Evolutionary conservation across 2,113 vertebrate genomes (phyloP).

Genomic region (Hiodon alosoides): DNA sequence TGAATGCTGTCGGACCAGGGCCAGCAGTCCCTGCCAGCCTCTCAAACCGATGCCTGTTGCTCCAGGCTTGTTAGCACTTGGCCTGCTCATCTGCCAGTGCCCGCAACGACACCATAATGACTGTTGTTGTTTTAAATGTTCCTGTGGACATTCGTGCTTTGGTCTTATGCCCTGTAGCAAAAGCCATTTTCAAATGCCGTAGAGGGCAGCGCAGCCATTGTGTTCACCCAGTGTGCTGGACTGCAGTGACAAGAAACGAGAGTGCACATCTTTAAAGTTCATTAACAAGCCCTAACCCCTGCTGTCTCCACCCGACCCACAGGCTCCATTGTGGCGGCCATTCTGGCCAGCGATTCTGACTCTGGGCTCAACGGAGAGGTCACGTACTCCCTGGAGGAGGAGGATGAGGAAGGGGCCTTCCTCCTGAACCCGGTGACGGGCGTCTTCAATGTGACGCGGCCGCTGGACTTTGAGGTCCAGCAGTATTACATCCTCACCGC

Average conservation of each 20-base stretch:
- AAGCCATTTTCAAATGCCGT: not conserved
- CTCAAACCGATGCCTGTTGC: constrained; percentile 1
- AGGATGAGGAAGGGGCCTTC: constrained; percentile 82
- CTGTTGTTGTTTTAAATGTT: constrained; percentile 15
- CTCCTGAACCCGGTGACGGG: constrained; percentile 88
- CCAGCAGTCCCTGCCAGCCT: not conserved
- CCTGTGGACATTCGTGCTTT: not conserved
- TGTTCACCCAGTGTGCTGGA: not conserved
- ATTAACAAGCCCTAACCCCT: not conserved
- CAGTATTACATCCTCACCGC: constrained; percentile 83
- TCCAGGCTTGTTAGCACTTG: constrained; percentile 14
- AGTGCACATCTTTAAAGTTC: not conserved
- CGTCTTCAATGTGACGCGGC: constrained; percentile 85
- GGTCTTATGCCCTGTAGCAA: not conserved
- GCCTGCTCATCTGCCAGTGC: constrained; percentile 1
- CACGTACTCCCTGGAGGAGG: constrained; percentile 85
- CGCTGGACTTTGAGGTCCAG: constrained; percentile 80
- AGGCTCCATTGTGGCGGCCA: constrained; percentile 93
- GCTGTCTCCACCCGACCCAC: not conserved
- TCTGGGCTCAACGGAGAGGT: constrained; percentile 87
- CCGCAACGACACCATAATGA: constrained; percentile 17
- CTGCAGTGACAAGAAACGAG: no score
- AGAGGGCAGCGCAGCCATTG: not conserved
- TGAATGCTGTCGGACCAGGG: not conserved
- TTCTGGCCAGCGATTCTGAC: constrained; percentile 87